These are phyloP conservation scores for cattle (Bos taurus) DNA, from an alignment of 2,113 vertebrate species.

Conservation along the genomic window ARS-UCD2.0 NC_037334.1:3084501-3085000, in stretches of 20 bases:
- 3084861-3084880: background rate
- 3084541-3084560: background rate
- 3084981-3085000: background rate
- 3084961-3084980: background rate
- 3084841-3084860: background rate
- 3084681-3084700: background rate
- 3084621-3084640: background rate
- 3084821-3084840: background rate
- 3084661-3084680: background rate
- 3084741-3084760: background rate
- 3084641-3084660: background rate
- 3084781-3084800: background rate
- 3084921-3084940: rapidly evolving
- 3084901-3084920: background rate
- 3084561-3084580: background rate
- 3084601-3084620: background rate
- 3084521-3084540: background rate
- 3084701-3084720: background rate
- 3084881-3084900: background rate
- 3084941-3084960: background rate
- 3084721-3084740: background rate
- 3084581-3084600: background rate
- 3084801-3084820: background rate
- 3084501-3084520: background rate
- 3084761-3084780: background rate